These are phyloP conservation scores for Ifrita kowaldi DNA, from an alignment of 2,113 vertebrate species.

Conservation along the genomic window DNA sequence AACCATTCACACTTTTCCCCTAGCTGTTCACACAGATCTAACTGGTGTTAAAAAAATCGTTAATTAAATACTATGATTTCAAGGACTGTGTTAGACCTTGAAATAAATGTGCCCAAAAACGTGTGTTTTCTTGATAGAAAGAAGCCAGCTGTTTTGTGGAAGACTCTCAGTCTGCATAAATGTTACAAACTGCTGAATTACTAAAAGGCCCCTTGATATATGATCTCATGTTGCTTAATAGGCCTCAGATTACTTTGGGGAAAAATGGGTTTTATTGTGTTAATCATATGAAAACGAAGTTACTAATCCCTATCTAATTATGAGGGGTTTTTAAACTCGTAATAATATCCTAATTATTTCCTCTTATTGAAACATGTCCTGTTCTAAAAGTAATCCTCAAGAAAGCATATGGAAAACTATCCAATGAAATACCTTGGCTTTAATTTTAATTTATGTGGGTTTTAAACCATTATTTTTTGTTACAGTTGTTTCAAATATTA, in stretches of 20 bases:
- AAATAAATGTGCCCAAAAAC: constrained; percentile 14
- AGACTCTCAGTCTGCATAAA: constrained; percentile 27
- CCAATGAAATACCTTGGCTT: constrained; percentile 9
- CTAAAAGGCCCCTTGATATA: constrained; percentile 57
- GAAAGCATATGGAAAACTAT: constrained; percentile 30
- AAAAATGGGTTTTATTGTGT: constrained; percentile 50
- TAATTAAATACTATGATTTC: constrained; percentile 62
- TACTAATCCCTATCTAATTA: constrained; percentile 63
- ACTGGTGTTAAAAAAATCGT: constrained; percentile 36
- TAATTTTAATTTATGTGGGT: constrained; percentile 13
- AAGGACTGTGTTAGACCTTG: constrained; percentile 23
- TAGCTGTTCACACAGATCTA: constrained; percentile 30
- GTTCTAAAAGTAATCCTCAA: constrained; percentile 24
- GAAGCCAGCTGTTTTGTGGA: constrained; percentile 41
- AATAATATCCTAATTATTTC: constrained; percentile 57
- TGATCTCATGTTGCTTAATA: constrained; percentile 55
- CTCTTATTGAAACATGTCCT: constrained; percentile 31
- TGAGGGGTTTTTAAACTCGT: constrained; percentile 24
- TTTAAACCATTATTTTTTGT: neutral
- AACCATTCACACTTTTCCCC: neutral
- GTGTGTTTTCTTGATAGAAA: neutral
- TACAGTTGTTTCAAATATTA: neutral
- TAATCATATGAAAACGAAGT: constrained; percentile 64
- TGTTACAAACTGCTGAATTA: constrained; percentile 52
- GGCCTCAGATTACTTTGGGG: constrained; percentile 36